Evolutionary conservation across 2,888 invertebrate genomes (phyloP), one percentile per base, ranked within the genome.

Genomic region (Octonoba sinensis): DNA sequence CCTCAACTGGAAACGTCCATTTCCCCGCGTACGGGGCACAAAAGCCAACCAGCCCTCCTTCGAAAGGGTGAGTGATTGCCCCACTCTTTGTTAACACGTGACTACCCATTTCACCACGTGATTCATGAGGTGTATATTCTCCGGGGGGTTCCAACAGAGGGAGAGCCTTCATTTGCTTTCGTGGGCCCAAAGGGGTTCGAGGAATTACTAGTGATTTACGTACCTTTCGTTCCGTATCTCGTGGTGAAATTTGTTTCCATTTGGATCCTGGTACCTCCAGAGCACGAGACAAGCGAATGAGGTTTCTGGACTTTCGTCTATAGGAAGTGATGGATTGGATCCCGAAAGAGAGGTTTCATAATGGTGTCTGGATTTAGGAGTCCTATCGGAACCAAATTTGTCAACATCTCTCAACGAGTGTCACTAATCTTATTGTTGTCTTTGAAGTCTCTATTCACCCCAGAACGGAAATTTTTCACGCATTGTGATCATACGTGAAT

Each of bases 161-260:
- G n/a, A 15, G 57, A 18, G 36, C 44, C 36, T 70, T 70, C 76
- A 69, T 76, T 76, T 70, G 64, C 76, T 71, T 24, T 70, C 51
- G 27, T 18, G 56, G 79, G 54, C 67, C 73, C 79, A 73, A 81
- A 73, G 73, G 79, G 79, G 79, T 66, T 67, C 69, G 54, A 44
- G 62, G 54, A 36, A 73, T 81, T 73, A 73, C 56, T 20, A 47
- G 67, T 73, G 73, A 81, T 81, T 81, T 73, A 81, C 73, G 73
- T 46, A 54, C 60, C 60, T 59, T 47, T 64, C 60, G 11, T 20
- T 36, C 54, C 27, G 47, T 24, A 16, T 20, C 56, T 47, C 54
- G 51, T n/a, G 62, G 62, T 20, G 47, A 81, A 69, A 74, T 81
- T 81, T 81, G 73, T 81, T 81, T 81, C 56, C 73, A 81, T 81